Conservation (phyloP, 2,797 vertebrate species). For the Eurystomus glaucurus region DNA sequence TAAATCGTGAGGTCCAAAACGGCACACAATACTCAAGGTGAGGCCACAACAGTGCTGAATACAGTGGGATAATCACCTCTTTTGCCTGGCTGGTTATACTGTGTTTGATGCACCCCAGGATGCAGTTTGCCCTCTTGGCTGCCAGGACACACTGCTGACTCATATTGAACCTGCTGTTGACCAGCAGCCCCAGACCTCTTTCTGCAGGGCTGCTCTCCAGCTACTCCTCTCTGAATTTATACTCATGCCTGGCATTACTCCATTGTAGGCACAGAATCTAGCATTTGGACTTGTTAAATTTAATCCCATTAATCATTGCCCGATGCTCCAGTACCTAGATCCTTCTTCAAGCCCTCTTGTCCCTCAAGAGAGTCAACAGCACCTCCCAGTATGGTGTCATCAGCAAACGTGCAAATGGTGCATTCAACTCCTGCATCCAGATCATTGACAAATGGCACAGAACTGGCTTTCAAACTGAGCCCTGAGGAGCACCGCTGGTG, state of each 20-base stretch:
- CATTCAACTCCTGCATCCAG: neutral
- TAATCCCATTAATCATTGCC: neutral
- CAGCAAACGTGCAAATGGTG: neutral
- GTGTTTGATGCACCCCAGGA: neutral
- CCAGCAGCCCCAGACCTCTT: neutral
- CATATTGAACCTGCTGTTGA: neutral
- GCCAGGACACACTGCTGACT: neutral
- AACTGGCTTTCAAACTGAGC: neutral
- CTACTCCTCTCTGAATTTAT: accelerated
- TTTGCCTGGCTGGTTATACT: neutral
- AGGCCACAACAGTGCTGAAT: neutral
- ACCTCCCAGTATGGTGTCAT: neutral
- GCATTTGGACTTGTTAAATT: neutral
- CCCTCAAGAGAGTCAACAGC: neutral
- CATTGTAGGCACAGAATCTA: accelerated
- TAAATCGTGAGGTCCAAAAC: neutral
- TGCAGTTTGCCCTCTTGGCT: too few relatives aligned
- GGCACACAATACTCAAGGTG: neutral
- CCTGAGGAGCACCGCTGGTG: neutral
- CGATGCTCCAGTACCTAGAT: neutral
- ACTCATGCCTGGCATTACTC: neutral
- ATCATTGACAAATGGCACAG: neutral
- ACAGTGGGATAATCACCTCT: neutral
- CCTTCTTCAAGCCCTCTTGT: neutral
- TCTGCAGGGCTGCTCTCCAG: neutral